Conservation (phyloP, 2,797 vertebrate species). For the Poeciliopsis presidionis region DNA sequence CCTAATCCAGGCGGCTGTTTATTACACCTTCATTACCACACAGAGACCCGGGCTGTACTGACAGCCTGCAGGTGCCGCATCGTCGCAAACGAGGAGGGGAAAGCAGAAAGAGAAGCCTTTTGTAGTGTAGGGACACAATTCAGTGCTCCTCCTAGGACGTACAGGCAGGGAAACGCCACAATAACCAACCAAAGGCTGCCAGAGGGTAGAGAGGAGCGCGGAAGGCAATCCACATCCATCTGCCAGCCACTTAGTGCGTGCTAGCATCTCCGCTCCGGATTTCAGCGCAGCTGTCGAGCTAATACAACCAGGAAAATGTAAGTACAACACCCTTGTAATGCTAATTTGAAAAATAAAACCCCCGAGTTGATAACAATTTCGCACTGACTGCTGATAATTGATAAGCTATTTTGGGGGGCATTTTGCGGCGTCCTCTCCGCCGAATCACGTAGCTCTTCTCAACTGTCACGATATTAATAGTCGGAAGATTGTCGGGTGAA, state of each 20-base stretch:
- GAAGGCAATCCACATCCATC: slow-evolving; percentile 66
- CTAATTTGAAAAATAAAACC: not conserved
- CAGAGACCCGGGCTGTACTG: slow-evolving; percentile 63
- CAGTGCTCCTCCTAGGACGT: slow-evolving; percentile 61
- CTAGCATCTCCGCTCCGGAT: slow-evolving; percentile 66
- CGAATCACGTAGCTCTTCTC: slow-evolving; percentile 9
- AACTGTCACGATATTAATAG: not conserved
- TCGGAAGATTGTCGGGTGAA: not conserved
- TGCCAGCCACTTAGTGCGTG: slow-evolving; percentile 64
- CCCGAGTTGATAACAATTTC: not conserved
- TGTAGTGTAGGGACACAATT: slow-evolving; percentile 27
- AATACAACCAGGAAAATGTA: slow-evolving; percentile 70
- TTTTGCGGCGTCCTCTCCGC: not conserved
- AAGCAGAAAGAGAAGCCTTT: not conserved
- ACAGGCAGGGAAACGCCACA: slow-evolving; percentile 69
- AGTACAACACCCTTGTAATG: slow-evolving; percentile 46
- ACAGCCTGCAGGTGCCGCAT: slow-evolving; percentile 65
- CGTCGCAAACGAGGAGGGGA: slow-evolving; percentile 23
- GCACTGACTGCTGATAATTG: slow-evolving; percentile 15
- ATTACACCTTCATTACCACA: slow-evolving; percentile 75
- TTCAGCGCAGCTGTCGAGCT: slow-evolving; percentile 62
- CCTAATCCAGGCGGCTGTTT: slow-evolving; percentile 81
- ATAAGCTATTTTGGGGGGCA: not conserved
- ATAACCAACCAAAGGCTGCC: slow-evolving; percentile 68
- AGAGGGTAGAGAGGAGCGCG: slow-evolving; percentile 76